phyloP scores from a whole-genome alignment of 2,113 vertebrate species.

The Porphyrio hochstetteri region DNA sequence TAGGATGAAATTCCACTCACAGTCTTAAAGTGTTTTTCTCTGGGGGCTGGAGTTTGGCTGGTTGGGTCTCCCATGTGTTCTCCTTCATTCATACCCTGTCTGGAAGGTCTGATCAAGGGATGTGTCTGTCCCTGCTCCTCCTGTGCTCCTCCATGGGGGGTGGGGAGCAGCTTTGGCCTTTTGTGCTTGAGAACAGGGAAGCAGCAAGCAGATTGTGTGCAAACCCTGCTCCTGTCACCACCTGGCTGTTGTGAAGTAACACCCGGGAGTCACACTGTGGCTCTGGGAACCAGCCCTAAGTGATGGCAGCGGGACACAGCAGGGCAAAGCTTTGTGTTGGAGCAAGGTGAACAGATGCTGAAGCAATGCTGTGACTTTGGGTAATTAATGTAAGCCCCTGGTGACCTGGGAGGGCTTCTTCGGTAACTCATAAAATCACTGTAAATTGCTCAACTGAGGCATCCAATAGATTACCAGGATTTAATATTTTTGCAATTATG shows the following conservation, averaged over 20 bases:
- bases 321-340: not conserved
- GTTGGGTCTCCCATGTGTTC: accelerated
- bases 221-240: not conserved
- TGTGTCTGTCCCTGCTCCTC: not conserved
- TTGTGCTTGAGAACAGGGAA: not conserved
- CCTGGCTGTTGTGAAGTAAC: not conserved
- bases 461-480: not conserved
- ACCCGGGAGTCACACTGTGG: too few species aligned
- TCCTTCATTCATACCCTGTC: accelerated
- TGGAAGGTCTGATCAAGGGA: not conserved
- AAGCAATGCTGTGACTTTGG: not conserved
- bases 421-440: not conserved
- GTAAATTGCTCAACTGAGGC: not conserved
- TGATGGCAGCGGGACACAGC: not conserved
- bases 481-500: not conserved
- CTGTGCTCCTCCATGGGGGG: accelerated
- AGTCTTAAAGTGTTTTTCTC: not conserved
- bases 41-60: not conserved
- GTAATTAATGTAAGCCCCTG: not conserved
- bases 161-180: not conserved
- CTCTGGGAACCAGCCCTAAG: not conserved
- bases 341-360: not conserved
- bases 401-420: not conserved
- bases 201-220: accelerated
- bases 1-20: not conserved